Percentiles rank a stretch among this genome's conserved stretches.
Conservation (phyloP, 1,140 invertebrate species). For the Plectus sambesii region DNA sequence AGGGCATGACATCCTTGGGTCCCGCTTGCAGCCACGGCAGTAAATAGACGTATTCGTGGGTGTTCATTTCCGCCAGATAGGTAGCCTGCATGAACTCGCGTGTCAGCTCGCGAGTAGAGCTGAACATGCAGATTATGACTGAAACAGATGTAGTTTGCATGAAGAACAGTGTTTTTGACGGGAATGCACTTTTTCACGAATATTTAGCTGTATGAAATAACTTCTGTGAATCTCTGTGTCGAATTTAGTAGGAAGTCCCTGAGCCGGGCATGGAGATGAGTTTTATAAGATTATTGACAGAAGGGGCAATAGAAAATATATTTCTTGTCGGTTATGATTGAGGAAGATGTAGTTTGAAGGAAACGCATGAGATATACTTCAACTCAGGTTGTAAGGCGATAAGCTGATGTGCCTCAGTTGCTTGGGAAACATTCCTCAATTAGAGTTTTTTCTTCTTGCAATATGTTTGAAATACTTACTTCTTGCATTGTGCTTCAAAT, state of each 20-base stretch:
- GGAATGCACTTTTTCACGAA: no score
- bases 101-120: constrained; percentile 29
- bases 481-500: constrained; percentile 33
- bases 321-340: no score
- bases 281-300: no score
- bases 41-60: constrained; percentile 35
- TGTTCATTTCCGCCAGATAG: constrained; percentile 23
- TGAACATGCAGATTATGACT: constrained; percentile 38
- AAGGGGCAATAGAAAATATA: no score
- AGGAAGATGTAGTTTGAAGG: no score
- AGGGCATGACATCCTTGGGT: constrained; percentile 32
- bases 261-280: no score
- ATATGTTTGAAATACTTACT: constrained; percentile 11
- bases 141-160: constrained; percentile 6
- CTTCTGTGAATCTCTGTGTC: neutral
- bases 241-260: no score
- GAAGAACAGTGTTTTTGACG: no score
- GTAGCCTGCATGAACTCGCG: constrained; percentile 36
- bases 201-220: constrained; percentile 3
- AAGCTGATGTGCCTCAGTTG: no score
- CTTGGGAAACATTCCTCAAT: neutral
- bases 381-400: no score
- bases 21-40: constrained; percentile 40
- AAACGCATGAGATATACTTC: no score
- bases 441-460: neutral